phyloP scores from a whole-genome alignment of 2,797 vertebrate genomes.

The Sciurus carolinensis region DNA sequence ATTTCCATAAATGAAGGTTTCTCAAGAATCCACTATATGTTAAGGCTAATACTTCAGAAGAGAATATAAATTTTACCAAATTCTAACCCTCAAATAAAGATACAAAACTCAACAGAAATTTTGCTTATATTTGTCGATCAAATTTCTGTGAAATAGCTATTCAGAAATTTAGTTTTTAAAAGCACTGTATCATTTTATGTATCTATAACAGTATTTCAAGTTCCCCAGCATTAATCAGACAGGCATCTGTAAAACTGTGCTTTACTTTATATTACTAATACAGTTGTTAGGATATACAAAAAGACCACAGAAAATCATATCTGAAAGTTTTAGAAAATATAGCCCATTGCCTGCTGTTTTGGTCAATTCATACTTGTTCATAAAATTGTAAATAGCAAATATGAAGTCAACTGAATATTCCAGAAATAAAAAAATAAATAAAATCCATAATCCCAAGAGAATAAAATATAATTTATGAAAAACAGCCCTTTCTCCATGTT shows the following conservation, averaged over 20 bases:
- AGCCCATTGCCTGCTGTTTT: neutral
- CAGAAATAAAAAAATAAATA: constrained; percentile 61
- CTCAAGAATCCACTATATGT: neutral
- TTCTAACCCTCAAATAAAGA: constrained; percentile 57
- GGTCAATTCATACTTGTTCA: constrained; percentile 11
- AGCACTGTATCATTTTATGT: neutral
- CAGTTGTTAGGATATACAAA: neutral
- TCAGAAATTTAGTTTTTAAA: constrained; percentile 26
- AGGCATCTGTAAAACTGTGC: neutral
- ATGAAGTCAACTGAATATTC: neutral
- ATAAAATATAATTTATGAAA: constrained; percentile 29
- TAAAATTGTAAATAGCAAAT: neutral
- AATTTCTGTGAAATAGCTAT: constrained; percentile 18
- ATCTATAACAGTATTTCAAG: neutral
- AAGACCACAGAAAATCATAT: neutral
- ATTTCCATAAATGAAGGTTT: constrained; percentile 42
- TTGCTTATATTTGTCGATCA: neutral
- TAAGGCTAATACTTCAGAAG: neutral
- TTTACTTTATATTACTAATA: neutral
- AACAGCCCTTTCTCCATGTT: constrained; percentile 3
- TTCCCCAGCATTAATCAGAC: neutral
- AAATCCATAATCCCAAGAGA: constrained; percentile 17
- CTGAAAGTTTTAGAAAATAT: neutral
- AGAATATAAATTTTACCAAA: constrained; percentile 43
- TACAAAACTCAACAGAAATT: constrained; percentile 57